Base-by-base conservation (phyloP, 2,113 vertebrate genomes). In the Ammospiza nelsoni region DNA sequence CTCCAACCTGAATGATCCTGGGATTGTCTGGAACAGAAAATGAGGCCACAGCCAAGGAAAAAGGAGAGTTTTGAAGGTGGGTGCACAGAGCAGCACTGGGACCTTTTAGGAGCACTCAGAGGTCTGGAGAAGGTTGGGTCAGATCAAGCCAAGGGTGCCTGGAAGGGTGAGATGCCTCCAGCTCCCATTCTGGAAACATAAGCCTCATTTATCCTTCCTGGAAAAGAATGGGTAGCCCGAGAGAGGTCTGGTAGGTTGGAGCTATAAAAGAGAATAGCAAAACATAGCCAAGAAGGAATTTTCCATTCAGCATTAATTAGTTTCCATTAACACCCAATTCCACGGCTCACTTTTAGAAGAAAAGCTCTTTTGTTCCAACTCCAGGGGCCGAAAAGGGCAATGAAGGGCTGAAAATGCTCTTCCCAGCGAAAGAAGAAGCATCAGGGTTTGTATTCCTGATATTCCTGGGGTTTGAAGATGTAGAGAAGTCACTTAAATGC, bases 251-350 rank as follows among this genome's bases (percentile, higher is more conserved):
- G 71, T 85, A 84, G 94, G 95, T 92, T 95, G 46, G 28, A 11
- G 4, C 71, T 85, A 33, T 59, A 82, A 94, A 82, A 83, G 81
- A 95, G 82, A 88, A 87, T 48, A 72, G 75, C 90, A 89, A 66
- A 91, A 92, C 81, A 82, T 55, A 95, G 93, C 49, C 0, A 1
- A 29, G 93, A 87, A 94, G 77, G 89, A 94, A 94, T 96, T 95
- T 94, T 95, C 95, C 93, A 95, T 92, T 95, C 95, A 96, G 78
- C 94, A 95, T 94, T 94, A 95, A 96, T 96, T 91, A 92, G 89
- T 91, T 91, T 91, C 90, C 87, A 95, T 97, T 96, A 97, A 84
- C 91, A 97, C 93, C 71, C 95, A 95, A 94, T 89, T 83, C 84
- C 67, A 65, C 11, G 24, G 87, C 93, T 91, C 69, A 35, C 74